Evolutionary conservation across 2,888 invertebrate species (phyloP).

Genomic region (Mimas tiliae): DNA sequence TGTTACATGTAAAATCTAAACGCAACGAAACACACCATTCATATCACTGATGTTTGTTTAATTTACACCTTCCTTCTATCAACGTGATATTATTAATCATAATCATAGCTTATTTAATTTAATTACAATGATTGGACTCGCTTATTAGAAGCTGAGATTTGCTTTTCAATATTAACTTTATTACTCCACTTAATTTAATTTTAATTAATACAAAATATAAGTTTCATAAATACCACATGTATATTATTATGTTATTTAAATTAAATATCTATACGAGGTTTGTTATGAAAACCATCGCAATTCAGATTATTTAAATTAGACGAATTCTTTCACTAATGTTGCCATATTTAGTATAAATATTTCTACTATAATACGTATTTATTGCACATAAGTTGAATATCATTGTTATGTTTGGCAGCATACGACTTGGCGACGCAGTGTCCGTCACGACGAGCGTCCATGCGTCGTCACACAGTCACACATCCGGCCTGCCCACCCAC

Average conservation of each 20-base stretch:
- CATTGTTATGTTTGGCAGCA: conserved; percentile 73
- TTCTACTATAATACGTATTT: not conserved
- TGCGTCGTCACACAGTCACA: conserved; percentile 88
- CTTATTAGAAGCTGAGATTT: not conserved
- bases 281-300: not conserved
- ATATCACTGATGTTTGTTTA: conserved; percentile 6
- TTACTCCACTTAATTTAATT: not conserved
- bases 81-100: not conserved
- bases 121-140: not conserved
- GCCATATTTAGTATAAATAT: not conserved
- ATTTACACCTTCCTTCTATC: not conserved
- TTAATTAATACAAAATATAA: not conserved
- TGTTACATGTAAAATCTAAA: not conserved
- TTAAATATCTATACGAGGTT: not conserved
- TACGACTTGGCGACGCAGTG: conserved; percentile 94
- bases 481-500: conserved; percentile 74
- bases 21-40: not conserved
- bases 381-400: not conserved
- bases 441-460: conserved; percentile 88
- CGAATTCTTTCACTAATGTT: not conserved
- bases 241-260: not conserved
- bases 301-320: not conserved
- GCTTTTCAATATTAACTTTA: not conserved
- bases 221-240: not conserved
- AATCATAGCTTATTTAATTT: not conserved